Evolutionary conservation across 2,797 vertebrate species (phyloP).

Genomic region (Pangasius mekongensis): DNA sequence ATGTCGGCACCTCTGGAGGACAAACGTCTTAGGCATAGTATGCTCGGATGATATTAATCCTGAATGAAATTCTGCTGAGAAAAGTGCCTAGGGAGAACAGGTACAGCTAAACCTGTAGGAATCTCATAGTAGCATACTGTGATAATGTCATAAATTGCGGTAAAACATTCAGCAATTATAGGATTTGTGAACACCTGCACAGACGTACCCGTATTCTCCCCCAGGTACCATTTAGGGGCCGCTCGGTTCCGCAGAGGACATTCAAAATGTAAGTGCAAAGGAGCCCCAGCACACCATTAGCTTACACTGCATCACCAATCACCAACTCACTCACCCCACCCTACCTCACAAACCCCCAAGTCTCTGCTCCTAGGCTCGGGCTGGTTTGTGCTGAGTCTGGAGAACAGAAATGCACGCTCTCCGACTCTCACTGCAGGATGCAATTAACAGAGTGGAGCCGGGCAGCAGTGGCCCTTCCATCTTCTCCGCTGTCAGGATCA

Average conservation of each 20-base stretch:
- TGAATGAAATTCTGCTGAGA: conserved; percentile 16
- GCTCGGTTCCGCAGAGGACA: conserved; percentile 18
- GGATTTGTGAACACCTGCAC: conserved; percentile 16
- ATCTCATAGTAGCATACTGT: not conserved
- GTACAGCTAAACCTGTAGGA: conserved; percentile 18
- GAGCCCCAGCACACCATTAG: conserved; percentile 30
- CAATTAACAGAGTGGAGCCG: conserved; percentile 51
- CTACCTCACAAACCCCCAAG: conserved; percentile 22
- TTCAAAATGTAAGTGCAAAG: conserved; percentile 38
- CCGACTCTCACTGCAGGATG: conserved; percentile 46
- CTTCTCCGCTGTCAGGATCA: conserved; percentile 53
- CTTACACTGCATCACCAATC: conserved; percentile 45
- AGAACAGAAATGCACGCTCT: conserved; percentile 33
- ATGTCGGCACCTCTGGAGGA: not conserved
- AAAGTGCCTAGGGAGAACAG: not conserved
- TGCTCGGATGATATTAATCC: not conserved
- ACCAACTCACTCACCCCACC: conserved; percentile 17
- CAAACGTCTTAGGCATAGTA: not conserved
- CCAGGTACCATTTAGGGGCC: not conserved
- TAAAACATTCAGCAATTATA: conserved; percentile 1
- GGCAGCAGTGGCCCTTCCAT: conserved; percentile 49
- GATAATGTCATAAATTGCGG: not conserved
- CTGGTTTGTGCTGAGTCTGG: conserved; percentile 53
- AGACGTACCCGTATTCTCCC: not conserved
- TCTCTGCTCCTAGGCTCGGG: conserved; percentile 26